Evolutionary conservation across 1,140 invertebrate genomes (phyloP).

Genomic region (Drosophila sp.): DNA sequence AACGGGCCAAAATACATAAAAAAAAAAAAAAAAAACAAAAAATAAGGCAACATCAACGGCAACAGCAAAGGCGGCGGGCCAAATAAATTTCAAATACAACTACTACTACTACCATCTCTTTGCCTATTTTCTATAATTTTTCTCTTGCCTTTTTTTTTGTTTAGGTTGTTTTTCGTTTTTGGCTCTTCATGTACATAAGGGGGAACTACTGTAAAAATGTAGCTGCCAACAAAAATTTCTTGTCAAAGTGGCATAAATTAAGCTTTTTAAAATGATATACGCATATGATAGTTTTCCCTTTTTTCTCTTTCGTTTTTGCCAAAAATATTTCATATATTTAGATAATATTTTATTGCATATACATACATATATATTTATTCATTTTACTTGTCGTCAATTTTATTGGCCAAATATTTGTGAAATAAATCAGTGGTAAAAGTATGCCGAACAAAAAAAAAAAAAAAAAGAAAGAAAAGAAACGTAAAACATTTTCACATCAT

Average conservation of each 20-base stretch:
- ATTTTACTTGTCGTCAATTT: constrained; percentile 62
- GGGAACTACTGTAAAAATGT: constrained; percentile 50
- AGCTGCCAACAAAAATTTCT: constrained; percentile 58
- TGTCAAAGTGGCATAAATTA: constrained; percentile 55
- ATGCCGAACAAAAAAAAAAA: constrained; percentile 1
- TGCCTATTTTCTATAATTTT: constrained; percentile 40
- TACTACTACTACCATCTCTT: constrained; percentile 20
- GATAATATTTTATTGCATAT: constrained; percentile 44
- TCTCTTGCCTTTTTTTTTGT: constrained; percentile 3
- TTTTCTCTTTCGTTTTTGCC: constrained; percentile 18
- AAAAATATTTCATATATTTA: constrained; percentile 46
- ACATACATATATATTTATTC: constrained; percentile 8
- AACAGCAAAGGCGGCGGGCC: constrained; percentile 40
- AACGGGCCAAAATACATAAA: constrained; percentile 61
- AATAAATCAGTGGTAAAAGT: constrained; percentile 56
- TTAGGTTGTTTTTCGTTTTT: constrained; percentile 8
- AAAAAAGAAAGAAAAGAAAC: constrained; percentile 18
- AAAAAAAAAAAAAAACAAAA: constrained; percentile 50
- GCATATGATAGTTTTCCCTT: constrained; percentile 29
- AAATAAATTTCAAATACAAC: constrained; percentile 44
- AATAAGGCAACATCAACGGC: constrained; percentile 10
- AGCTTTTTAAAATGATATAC: constrained; percentile 60
- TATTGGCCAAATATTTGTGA: constrained; percentile 70
- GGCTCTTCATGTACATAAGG: too few species aligned
- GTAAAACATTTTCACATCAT: constrained; percentile 20